Percentiles rank a stretch among this genome's conserved stretches.
Conservation (phyloP, 2,113 vertebrate genomes). For the Helogale parvula region DNA sequence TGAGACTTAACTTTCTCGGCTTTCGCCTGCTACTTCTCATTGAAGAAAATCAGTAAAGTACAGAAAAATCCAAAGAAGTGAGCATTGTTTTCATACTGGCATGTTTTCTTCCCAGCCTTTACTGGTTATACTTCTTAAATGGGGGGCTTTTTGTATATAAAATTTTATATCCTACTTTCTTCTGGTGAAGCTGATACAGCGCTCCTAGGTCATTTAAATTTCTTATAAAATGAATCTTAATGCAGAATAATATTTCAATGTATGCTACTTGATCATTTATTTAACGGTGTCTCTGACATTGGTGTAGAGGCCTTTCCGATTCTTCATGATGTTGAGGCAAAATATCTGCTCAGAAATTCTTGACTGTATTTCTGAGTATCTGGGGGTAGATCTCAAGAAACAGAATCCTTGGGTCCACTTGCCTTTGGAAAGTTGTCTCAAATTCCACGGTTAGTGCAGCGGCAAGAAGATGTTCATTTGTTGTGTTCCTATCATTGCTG, state of each 20-base stretch:
- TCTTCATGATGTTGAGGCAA: background rate
- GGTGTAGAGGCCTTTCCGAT: background rate
- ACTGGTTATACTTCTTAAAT: background rate
- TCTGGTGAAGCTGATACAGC: background rate
- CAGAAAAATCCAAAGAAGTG: background rate
- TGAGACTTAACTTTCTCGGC: background rate
- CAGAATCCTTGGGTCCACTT: background rate
- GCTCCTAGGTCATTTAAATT: background rate
- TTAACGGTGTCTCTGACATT: background rate
- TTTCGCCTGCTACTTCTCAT: background rate
- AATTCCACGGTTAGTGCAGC: background rate
- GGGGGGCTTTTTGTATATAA: background rate
- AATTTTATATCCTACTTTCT: background rate
- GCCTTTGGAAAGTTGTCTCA: background rate
- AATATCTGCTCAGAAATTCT: background rate
- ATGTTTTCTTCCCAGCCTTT: background rate
- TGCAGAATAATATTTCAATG: background rate
- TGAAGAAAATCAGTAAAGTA: background rate
- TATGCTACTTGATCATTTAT: background rate
- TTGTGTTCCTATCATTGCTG: background rate
- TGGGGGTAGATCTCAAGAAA: background rate
- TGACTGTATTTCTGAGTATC: background rate
- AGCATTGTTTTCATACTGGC: background rate
- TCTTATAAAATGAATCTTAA: background rate
- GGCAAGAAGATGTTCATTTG: fast-evolving